These are phyloP conservation scores for Teleopsis dalmanni DNA, from an alignment of 1,140 invertebrate genomes.

Conservation along the genomic window DNA sequence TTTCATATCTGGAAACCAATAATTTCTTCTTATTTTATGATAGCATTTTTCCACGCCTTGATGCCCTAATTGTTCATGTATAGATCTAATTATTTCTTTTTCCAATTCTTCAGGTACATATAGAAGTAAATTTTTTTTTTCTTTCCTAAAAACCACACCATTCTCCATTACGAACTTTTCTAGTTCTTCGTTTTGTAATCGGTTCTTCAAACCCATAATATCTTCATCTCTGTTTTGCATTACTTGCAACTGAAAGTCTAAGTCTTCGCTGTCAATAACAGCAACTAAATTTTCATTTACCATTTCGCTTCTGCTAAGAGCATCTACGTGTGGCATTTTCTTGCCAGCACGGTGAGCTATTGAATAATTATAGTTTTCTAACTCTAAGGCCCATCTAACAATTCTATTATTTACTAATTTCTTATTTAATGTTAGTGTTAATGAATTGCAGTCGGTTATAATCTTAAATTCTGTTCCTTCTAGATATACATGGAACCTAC, in stretches of 20 bases:
- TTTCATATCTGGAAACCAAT: background rate
- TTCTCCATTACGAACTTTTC: background rate
- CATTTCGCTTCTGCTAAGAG: too few species aligned
- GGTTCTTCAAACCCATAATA: background rate
- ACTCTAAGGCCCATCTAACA: constrained; percentile 23
- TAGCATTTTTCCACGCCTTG: too few species aligned
- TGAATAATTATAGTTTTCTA: background rate
- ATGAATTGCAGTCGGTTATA: background rate
- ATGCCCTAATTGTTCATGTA: too few species aligned
- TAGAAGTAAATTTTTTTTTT: background rate
- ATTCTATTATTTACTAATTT: constrained; percentile 34
- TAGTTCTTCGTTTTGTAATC: background rate
- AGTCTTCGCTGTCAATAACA: background rate
- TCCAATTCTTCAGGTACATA: background rate
- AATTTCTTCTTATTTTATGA: background rate
- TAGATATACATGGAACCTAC: background rate
- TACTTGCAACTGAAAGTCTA: background rate
- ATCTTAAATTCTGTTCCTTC: background rate
- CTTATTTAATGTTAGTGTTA: constrained; percentile 18
- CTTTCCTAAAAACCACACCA: background rate
- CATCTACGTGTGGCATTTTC: too few species aligned
- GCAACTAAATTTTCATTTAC: too few species aligned
- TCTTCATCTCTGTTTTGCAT: background rate
- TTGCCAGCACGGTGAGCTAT: too few species aligned
- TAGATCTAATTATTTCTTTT: background rate